These are phyloP conservation scores for Pluvianellus socialis DNA, from an alignment of 2,113 vertebrate species.

Conservation along the genomic window DNA sequence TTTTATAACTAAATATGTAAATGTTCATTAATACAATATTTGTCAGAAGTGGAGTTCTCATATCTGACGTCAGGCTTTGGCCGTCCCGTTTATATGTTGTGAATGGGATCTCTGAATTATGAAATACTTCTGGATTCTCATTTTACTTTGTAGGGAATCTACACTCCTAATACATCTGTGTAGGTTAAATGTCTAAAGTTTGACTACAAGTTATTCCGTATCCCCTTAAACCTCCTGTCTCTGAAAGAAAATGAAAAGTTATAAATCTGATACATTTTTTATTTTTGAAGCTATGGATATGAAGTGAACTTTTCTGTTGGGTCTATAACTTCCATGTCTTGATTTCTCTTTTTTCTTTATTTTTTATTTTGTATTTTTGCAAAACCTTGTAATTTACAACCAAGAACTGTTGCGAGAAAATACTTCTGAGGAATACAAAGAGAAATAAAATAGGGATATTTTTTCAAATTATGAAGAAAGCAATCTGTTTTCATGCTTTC, in stretches of 20 bases:
- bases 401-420: conserved; percentile 58
- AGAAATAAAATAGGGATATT: conserved; percentile 49
- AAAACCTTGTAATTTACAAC: conserved; percentile 56
- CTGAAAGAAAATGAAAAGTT: not conserved
- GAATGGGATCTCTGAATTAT: not conserved
- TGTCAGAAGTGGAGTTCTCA: not conserved
- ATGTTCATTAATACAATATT: not conserved
- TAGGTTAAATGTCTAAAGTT: not conserved
- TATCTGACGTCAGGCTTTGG: not conserved
- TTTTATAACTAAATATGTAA: not conserved
- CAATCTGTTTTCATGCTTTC: conserved; percentile 25
- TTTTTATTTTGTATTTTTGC: not conserved
- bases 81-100: not conserved
- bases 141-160: not conserved
- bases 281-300: not conserved
- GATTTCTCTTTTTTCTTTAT: not conserved
- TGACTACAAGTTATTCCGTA: not conserved
- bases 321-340: not conserved
- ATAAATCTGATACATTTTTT: not conserved
- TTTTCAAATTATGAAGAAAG: conserved; percentile 46
- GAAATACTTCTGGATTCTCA: not conserved
- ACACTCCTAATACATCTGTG: not conserved
- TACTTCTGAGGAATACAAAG: conserved; percentile 25
- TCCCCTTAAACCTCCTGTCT: not conserved
- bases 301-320: not conserved